Evolutionary conservation across 2,888 invertebrate genomes (phyloP).

Genomic region (Glyphotaelius pellucidus): DNA sequence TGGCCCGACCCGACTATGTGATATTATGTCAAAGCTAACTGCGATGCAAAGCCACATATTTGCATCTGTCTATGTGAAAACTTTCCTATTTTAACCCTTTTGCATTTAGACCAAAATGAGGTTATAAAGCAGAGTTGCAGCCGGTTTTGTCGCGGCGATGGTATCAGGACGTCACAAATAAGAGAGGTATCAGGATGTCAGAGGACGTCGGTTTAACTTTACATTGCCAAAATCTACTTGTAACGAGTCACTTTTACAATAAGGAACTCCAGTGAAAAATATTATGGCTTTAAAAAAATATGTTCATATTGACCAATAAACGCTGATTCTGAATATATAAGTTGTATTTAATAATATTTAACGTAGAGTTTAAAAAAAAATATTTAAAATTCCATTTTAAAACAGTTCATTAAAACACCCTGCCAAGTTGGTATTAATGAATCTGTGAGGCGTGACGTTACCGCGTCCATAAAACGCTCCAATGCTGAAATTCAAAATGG

Average conservation of each 20-base stretch:
- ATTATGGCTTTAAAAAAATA: too few relatives aligned
- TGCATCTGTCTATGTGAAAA: slow-evolving; percentile 62
- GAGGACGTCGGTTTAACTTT: slow-evolving; percentile 49
- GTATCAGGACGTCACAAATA: slow-evolving; percentile 53
- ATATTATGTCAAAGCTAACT: slow-evolving; percentile 50
- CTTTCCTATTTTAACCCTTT: slow-evolving; percentile 60
- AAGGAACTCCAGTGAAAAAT: too few relatives aligned
- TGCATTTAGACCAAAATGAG: slow-evolving; percentile 62
- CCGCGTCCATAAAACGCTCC: too few relatives aligned
- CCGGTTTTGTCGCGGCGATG: background rate
- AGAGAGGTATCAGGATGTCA: slow-evolving; percentile 54
- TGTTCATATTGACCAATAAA: too few relatives aligned
- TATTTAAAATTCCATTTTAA: too few relatives aligned
- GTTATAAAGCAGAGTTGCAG: slow-evolving; percentile 63
- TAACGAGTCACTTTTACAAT: background rate
- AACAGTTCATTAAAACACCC: too few relatives aligned
- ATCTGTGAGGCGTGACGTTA: too few relatives aligned
- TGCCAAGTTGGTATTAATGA: too few relatives aligned
- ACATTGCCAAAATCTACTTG: background rate
- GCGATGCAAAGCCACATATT: slow-evolving; percentile 62
- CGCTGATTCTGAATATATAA: too few relatives aligned
- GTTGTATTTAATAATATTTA: too few relatives aligned
- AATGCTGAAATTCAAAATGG: too few relatives aligned
- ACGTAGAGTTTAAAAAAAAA: too few relatives aligned
- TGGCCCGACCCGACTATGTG: slow-evolving; percentile 15